Base-by-base conservation (phyloP, 1,140 invertebrate genomes). In the Cheumatopsyche charites region DNA sequence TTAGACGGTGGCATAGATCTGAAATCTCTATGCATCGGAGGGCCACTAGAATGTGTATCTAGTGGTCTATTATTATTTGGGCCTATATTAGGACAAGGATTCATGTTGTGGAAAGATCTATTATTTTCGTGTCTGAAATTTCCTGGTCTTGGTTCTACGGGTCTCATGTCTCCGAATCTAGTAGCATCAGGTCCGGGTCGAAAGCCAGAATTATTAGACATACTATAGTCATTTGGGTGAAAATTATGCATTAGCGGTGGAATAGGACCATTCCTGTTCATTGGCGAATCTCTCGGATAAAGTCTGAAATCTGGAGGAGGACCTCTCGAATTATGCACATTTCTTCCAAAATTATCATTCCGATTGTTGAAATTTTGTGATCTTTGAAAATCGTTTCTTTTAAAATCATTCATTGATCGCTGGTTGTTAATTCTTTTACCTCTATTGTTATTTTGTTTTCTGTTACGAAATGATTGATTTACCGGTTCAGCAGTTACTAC, bases 401-500 rank as follows among this genome's bases (percentile, higher is more conserved):
- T 58, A 0, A 26, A 7, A 36, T 36, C 29, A 4, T 36, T 36
- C 29, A 36, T 36, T 3, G 21, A 29, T 63, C 62, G 26, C 15
- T 43, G 62, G 23, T 42, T 63, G 29, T 43, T 43, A 9, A n/a
- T 13, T n/a, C 23, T 66, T 47, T 43, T 49, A 21, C 23, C n/a
- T 45, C 63, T 15, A 23, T 21, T 26, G 55, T 15, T 23, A 47
- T 47, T 47, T 23, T 47, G 17, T 66, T 61, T 29, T 21, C 25
- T 52, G 49, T 58, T 47, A 0, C 66, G 13, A 12, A 26, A 58
- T 6, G 68, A 21, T 7, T 36, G 26, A 49, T 71, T 29, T 6
- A 26, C 19, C 13, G 12, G 43, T 11, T 75, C 70, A 7, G 67
- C 43, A 0, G 73, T 72, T 7, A 75, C 70, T 9, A 72, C 70